phyloP scores from a whole-genome alignment of 2,888 invertebrate species.

The Itoplectis maculator region DNA sequence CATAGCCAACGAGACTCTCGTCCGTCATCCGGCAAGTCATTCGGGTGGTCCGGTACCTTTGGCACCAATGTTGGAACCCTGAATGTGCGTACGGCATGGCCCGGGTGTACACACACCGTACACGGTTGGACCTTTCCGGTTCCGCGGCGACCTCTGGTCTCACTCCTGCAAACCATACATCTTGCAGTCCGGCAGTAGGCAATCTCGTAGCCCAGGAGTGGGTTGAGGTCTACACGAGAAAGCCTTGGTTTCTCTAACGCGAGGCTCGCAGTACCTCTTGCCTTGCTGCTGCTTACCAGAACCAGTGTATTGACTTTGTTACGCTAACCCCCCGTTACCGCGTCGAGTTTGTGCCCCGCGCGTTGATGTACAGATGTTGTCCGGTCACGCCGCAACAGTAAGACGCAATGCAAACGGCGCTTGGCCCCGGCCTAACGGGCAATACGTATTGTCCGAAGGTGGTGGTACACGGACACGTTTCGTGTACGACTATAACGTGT shows the following conservation, averaged over 20 bases:
- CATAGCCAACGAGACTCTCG: neutral
- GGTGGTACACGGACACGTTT: slow-evolving; percentile 40
- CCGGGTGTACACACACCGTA: slow-evolving; percentile 34
- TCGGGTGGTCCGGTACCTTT: slow-evolving; percentile 17
- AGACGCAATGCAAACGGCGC: slow-evolving; percentile 76
- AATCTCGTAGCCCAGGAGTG: no score
- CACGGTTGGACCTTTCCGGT: slow-evolving; percentile 44
- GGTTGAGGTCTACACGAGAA: no score
- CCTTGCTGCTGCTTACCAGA: slow-evolving; percentile 33
- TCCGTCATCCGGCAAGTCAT: slow-evolving; percentile 1
- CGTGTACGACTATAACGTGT: slow-evolving; percentile 24
- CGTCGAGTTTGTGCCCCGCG: slow-evolving; percentile 60
- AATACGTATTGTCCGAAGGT: slow-evolving; percentile 43
- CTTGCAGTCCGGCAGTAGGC: slow-evolving; percentile 28
- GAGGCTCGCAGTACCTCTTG: neutral
- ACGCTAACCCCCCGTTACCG: slow-evolving; percentile 58
- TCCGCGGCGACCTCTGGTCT: slow-evolving; percentile 1
- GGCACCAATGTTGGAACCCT: neutral
- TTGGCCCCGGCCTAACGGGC: slow-evolving; percentile 61
- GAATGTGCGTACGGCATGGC: slow-evolving; percentile 44
- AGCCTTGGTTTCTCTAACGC: no score
- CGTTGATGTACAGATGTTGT: slow-evolving; percentile 67
- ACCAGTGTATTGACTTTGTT: slow-evolving; percentile 67
- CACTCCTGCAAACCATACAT: slow-evolving; percentile 40
- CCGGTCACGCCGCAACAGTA: slow-evolving; percentile 65